phyloP scores from a whole-genome alignment of 2,113 vertebrate species.

The Apodemus sylvaticus region DNA sequence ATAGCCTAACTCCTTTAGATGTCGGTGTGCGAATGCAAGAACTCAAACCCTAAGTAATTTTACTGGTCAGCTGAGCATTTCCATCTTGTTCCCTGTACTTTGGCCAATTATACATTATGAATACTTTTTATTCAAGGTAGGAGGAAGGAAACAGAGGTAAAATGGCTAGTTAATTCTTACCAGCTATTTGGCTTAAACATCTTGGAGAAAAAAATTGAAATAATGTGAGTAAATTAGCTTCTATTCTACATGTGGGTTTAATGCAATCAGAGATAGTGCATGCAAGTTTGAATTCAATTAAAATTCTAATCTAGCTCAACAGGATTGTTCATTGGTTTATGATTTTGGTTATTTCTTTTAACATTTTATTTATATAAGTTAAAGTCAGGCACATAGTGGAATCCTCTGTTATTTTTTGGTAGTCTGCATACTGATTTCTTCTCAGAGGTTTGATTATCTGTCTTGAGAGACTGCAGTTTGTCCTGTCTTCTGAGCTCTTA shows the following conservation, averaged over 20 bases:
- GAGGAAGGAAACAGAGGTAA: neutral
- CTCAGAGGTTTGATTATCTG: neutral
- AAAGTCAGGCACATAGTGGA: neutral
- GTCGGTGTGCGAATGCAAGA: neutral
- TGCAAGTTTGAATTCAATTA: slow-evolving; percentile 5
- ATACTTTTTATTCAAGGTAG: slow-evolving; percentile 19
- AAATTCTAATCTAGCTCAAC: neutral
- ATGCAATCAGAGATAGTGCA: neutral
- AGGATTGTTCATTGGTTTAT: neutral
- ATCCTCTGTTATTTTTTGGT: slow-evolving; percentile 8
- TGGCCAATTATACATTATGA: neutral
- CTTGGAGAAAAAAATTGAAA: neutral
- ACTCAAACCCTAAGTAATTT: neutral
- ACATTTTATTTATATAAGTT: slow-evolving; percentile 39
- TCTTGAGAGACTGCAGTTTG: neutral
- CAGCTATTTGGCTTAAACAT: neutral
- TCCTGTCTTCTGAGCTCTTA: neutral
- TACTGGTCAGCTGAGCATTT: neutral
- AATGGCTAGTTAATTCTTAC: slow-evolving; percentile 16
- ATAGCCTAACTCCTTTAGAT: neutral
- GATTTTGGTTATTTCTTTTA: slow-evolving; percentile 49
- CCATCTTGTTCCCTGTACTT: neutral
- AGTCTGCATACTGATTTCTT: slow-evolving; percentile 23
- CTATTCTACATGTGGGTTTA: neutral
- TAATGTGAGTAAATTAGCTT: neutral